Evolutionary conservation across 2,797 vertebrate genomes (phyloP), one percentile per base, ranked within the genome.

Genomic region (Karalla daura): DNA sequence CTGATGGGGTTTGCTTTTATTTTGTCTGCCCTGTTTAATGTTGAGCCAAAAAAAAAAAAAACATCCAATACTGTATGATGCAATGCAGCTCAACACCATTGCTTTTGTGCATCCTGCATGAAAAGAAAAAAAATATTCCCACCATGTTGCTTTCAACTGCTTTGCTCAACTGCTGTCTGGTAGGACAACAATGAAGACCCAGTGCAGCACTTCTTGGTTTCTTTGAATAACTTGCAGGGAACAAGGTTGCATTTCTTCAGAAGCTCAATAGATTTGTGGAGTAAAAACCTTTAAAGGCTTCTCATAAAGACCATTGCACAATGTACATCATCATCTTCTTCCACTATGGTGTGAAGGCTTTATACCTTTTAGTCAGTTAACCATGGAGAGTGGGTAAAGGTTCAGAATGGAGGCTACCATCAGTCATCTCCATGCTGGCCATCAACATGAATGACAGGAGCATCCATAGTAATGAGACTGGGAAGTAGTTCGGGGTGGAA

Each of bases 401-500:
- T 78, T 83, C 67, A 56, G 28, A 28, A 55, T n/a, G 36, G 51
- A 51, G 30, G 50, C 70, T 56, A 28, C 35, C 41, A 75, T 78
- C 70, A 77, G 54, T 75, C 1, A 3, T 67, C 65, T 47, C 47
- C 52, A 60, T 46, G 24, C 62, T 35, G 54, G 35, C 60, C 71
- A 70, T 82, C 64, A 66, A 55, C 24, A 46, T 47, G 51, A 65
- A 70, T 86, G 77, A 80, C 59, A 69, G 54, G 36, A 81, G 41
- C 50, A 72, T 77, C 46, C 76, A 54, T 70, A 70, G 63, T 63
- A 70, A 70, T 73, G 76, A 60, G 65, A 68, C 63, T 20, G 40
- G 47, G 62, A 78, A 72, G 56, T 54, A 54, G 78, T 85, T 79
- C 70, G 52, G 67, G 77, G 70, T 65, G 45, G 40, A 66, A 63